Evolutionary conservation across 2,888 invertebrate genomes (phyloP), one percentile per base, ranked within the genome.

Genomic region (Argynnis bischoffii): DNA sequence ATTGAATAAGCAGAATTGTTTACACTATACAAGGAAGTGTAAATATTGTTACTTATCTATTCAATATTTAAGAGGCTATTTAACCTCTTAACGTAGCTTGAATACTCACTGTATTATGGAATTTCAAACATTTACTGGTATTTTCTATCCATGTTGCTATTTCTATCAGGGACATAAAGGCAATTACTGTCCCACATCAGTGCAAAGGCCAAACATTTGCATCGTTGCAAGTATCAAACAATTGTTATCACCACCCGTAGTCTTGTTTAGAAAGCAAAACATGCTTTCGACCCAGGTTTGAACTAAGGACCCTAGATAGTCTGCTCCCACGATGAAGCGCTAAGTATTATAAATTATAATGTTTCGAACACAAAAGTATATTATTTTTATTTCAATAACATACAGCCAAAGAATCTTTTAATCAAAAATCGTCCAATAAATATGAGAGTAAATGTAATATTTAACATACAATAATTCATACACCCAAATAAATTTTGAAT

Each of bases 381-480:
- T n/a, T n/a, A 55, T 14, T 55, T 41, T 8, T 55, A 31, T 55
- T 55, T 55, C 3, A 16, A 51, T 16, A 15, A 16, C 50, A 16
- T 16, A 6, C 57, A 14, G 21, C 2, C 21, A 41, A 11, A 46
- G 15, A 57, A 41, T 47, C 16, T 5, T 26, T 50, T 56, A 41
- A 56, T 41, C 16, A 64, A 64, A 41, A 50, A 41, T 41, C 35
- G 18, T 56, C 31, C 14, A n/a, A 50, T 59, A 50, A 18, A 35
- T 35, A 41, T 11, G n/a, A 53, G 53, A 61, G 41, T 14, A 18
- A 61, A 61, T 31, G 61, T 61, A 18, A 51, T 61, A 51, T 51
- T 61, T 51, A 51, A 51, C 18, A 18, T 61, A 18, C 18, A 51
- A 78, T 81, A 79, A 85, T 81, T 83, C 81, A 84, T 79, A 46